Base-by-base conservation (phyloP, 2,113 vertebrate genomes). In the Turdus rufiventris region DNA sequence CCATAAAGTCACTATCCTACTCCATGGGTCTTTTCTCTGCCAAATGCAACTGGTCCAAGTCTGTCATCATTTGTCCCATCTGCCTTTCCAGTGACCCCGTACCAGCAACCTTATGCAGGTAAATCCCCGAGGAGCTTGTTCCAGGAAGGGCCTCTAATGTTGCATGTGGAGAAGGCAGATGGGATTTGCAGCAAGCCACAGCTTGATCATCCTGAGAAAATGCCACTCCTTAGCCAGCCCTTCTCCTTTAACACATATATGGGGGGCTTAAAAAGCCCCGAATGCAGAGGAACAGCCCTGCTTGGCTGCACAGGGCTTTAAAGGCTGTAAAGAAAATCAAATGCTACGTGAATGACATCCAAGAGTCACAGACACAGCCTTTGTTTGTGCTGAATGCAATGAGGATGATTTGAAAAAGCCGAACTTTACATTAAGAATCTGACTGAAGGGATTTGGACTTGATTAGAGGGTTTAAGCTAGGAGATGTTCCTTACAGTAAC, bases 141-240 rank as follows among this genome's bases (percentile, higher is more conserved):
- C 58, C 93, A 93, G 92, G 92, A 93, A 94, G 75, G 56, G 34
- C 71, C 62, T 90, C 66, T 28, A 33, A 79, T 20, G 21, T 58
- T n/a, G 45, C 92, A 68, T 28, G 85, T 13, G 10, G 96, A 93
- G 95, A 95, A 47, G 71, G 71, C 96, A 96, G 95, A 95, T 96
- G 96, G 95, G 90, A 85, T 57, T 85, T 93, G 58, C 34, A 85
- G 82, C 71, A 73, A 66, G 92, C 31, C 96, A 90, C 94, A 94
- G 95, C 92, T 80, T 93, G 96, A 92, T 12, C 85, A 88, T 79
- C 90, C 92, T 93, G 88, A 94, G 54, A 79, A 93, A 90, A 94
- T 4, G 21, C 72, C 63, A 31, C 45, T 66, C 51, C 33, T 62
- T 12, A 28, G 67, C 34, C 82, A 93, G 50, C 14, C 54, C 25